Evolutionary conservation across 2,113 vertebrate genomes (phyloP), one percentile per base, ranked within the genome.

Genomic region (Geococcyx californianus): DNA sequence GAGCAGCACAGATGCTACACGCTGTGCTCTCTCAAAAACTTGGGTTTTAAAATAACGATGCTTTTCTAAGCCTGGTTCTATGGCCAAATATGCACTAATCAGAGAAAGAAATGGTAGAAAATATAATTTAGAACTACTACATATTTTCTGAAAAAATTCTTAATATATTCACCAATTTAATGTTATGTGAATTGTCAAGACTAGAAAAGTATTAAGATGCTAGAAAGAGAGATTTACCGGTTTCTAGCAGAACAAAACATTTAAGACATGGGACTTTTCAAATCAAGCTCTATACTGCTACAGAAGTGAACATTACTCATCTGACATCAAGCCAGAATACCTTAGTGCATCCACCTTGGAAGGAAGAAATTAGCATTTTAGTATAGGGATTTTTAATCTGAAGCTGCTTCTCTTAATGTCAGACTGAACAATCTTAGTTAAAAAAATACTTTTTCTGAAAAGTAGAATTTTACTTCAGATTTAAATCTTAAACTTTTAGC

Each of bases 171-270:
- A 40, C 56, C 25, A 11, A 1, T 55, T 63, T 63, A 63, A 89
- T 81, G 56, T 56, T 52, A 90, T 15, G 1, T 69, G 87, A 93
- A 89, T 81, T 94, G 40, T 26, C n/a, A 64, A 64, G 91, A 72
- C 66, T 62, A 49, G 69, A 89, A 95, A 55, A 6, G 6, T 49
- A 84, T 62, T 91, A 82, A 91, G 89, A 54, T 91, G 69, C 76
- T 87, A 82, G 69, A 74, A 80, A 31, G 64, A 67, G 19, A 84
- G 87, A 89, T 95, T 89, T 95, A 84, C 63, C 66, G 79, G 62
- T 91, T 66, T 87, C 45, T 89, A 87, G 89, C 79, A 58, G 77
- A 94, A 59, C 45, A 79, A 78, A 90, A 64, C 25, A 69, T 94
- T 85, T 49, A 88, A 54, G 85, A 81, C 33, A 42, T 62, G 29